A percentile compares a stretch with the other conserved stretches of the same genome.
These are phyloP conservation scores for Ditula angustiorana DNA, from an alignment of 2,888 invertebrate genomes.

Conservation along the genomic window DNA sequence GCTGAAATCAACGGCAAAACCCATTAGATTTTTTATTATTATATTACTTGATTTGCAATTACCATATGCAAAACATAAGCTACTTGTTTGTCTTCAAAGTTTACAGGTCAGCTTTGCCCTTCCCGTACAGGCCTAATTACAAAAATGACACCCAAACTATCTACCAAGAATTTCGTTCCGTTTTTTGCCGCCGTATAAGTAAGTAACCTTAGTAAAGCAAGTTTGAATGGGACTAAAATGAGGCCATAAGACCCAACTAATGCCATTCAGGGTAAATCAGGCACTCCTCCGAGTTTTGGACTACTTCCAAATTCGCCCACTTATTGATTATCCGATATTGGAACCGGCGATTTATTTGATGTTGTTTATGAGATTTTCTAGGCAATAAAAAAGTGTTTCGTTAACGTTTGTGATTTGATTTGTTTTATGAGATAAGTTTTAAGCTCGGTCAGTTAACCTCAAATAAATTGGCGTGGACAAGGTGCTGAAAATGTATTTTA, in stretches of 20 bases:
- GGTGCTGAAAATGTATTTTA: too few species aligned
- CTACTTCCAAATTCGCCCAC: conserved; percentile 26
- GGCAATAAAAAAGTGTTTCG: not conserved
- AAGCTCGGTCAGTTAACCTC: not conserved
- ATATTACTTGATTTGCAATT: too few species aligned
- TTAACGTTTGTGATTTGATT: not conserved
- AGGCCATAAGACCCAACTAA: conserved; percentile 15
- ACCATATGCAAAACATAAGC: too few species aligned
- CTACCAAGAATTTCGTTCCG: not conserved
- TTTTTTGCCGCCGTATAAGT: not conserved
- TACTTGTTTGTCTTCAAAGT: too few species aligned
- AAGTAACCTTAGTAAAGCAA: conserved; percentile 4
- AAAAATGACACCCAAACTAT: not conserved
- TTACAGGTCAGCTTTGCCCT: too few species aligned
- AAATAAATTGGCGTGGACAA: too few species aligned
- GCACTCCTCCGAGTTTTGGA: conserved; percentile 22
- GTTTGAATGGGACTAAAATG: conserved; percentile 21
- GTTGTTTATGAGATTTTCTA: conserved; percentile 3
- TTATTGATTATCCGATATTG: conserved; percentile 28
- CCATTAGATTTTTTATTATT: too few species aligned
- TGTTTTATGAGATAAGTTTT: conserved; percentile 2
- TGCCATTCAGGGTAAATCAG: conserved; percentile 27
- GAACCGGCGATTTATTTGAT: not conserved
- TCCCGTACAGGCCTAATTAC: not conserved
- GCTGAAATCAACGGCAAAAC: too few species aligned